Percentiles rank a stretch among this genome's conserved stretches.
Evolutionary conservation across 2,797 vertebrate species (phyloP).

Genomic region (Chiroxiphia lanceolata): DNA sequence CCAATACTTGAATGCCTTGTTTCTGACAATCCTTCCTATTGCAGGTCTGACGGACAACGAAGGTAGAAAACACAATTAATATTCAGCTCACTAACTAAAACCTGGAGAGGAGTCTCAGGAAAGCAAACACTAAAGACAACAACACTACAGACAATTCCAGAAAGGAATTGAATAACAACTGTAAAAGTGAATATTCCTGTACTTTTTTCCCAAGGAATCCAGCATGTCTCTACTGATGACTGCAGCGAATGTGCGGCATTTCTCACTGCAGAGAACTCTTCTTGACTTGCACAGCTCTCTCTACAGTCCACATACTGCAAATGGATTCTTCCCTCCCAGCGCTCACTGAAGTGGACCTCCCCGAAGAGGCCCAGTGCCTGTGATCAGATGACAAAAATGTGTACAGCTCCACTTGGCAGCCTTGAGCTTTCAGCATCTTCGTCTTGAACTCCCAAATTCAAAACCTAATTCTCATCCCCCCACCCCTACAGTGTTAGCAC

Average conservation of each 20-base stretch:
- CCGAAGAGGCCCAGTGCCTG: neutral
- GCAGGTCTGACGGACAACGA: neutral
- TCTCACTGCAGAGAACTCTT: neutral
- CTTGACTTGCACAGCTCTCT: neutral
- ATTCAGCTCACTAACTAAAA: neutral
- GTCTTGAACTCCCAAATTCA: neutral
- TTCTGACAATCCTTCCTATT: neutral
- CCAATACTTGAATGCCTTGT: neutral
- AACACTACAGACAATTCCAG: neutral
- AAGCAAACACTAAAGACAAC: neutral
- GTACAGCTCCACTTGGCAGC: neutral
- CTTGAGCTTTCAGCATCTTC: neutral
- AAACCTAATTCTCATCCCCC: neutral
- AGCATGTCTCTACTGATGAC: neutral
- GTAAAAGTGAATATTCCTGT: neutral
- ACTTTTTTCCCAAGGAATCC: neutral
- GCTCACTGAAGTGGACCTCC: neutral
- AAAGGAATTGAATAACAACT: neutral
- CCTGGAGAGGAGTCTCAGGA: neutral
- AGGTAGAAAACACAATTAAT: neutral
- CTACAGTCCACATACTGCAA: neutral
- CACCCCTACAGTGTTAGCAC: neutral
- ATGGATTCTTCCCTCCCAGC: neutral
- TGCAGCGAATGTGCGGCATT: neutral
- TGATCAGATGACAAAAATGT: neutral